Evolutionary conservation across 2,113 vertebrate species (phyloP).

Genomic region (Antechinus stuartii): DNA sequence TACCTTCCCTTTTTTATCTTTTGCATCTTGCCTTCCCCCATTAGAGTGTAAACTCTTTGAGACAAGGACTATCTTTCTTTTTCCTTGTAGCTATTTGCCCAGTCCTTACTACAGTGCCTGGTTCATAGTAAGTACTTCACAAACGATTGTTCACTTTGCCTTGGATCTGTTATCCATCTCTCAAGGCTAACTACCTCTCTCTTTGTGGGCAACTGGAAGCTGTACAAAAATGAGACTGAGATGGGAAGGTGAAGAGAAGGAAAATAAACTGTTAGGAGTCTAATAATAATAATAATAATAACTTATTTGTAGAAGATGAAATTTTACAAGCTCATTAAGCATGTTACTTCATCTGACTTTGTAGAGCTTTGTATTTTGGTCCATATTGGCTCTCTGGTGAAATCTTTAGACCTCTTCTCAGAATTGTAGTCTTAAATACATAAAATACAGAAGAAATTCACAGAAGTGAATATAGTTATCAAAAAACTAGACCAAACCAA

Average conservation of each 20-base stretch:
- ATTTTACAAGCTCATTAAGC: neutral
- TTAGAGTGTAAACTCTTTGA: neutral
- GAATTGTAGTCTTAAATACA: neutral
- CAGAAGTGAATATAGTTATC: neutral
- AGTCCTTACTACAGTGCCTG: neutral
- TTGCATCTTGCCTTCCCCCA: neutral
- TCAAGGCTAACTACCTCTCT: neutral
- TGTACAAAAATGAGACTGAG: neutral
- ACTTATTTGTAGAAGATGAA: neutral
- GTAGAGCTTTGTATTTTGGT: neutral
- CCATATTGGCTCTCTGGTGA: neutral
- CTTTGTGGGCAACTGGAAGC: neutral
- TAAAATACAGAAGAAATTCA: neutral
- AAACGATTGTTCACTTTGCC: neutral
- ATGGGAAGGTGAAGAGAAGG: neutral
- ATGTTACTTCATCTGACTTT: neutral
- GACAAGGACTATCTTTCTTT: neutral
- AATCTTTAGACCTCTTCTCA: neutral
- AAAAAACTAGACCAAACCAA: neutral
- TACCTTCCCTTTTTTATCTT: neutral
- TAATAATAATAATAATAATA: neutral
- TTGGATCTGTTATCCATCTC: neutral
- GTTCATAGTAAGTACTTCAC: neutral
- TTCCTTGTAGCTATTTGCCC: neutral
- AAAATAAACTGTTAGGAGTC: neutral